Conservation (phyloP, 1,140 invertebrate species). For the Platyura marginata region DNA sequence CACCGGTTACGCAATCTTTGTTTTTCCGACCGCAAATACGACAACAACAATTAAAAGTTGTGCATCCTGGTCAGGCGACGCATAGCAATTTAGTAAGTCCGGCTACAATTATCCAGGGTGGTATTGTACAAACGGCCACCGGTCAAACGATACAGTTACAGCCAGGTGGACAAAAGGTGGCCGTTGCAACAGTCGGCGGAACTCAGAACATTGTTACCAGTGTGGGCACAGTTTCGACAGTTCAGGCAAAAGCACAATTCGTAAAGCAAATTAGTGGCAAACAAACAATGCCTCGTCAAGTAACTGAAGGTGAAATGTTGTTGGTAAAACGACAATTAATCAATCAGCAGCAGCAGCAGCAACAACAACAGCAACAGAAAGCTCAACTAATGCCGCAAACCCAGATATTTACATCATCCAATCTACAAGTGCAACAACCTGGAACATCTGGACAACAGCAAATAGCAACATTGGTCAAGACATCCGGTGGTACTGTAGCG, state of each 20-base stretch:
- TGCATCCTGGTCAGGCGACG: slow-evolving; percentile 16
- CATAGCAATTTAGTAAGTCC: slow-evolving; percentile 9
- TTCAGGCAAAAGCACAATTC: slow-evolving; percentile 18
- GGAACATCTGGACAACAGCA: slow-evolving; percentile 10
- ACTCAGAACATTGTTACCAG: slow-evolving; percentile 8
- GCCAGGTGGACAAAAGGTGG: slow-evolving; percentile 20
- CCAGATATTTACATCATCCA: slow-evolving; percentile 14
- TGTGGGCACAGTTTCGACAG: slow-evolving; percentile 11
- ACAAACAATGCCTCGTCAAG: slow-evolving; percentile 30
- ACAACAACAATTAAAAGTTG: slow-evolving; percentile 25
- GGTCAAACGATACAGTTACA: slow-evolving; percentile 12
- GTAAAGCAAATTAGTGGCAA: slow-evolving; percentile 24
- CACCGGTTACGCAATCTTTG: slow-evolving; percentile 23
- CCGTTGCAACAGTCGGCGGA: slow-evolving; percentile 16
- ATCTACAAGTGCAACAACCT: slow-evolving; percentile 26
- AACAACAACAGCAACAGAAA: slow-evolving; percentile 26
- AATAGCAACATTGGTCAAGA: slow-evolving; percentile 22
- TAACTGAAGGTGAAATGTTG: slow-evolving; percentile 50
- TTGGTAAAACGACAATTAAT: slow-evolving; percentile 13
- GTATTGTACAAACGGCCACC: slow-evolving; percentile 11
- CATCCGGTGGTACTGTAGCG: slow-evolving; percentile 29
- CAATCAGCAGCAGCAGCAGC: background rate
- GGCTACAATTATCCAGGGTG: slow-evolving; percentile 16
- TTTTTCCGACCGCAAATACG: slow-evolving; percentile 27
- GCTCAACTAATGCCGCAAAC: slow-evolving; percentile 25